Evolutionary conservation across 2,113 vertebrate genomes (phyloP).

Genomic region (Baryphthengus martii): DNA sequence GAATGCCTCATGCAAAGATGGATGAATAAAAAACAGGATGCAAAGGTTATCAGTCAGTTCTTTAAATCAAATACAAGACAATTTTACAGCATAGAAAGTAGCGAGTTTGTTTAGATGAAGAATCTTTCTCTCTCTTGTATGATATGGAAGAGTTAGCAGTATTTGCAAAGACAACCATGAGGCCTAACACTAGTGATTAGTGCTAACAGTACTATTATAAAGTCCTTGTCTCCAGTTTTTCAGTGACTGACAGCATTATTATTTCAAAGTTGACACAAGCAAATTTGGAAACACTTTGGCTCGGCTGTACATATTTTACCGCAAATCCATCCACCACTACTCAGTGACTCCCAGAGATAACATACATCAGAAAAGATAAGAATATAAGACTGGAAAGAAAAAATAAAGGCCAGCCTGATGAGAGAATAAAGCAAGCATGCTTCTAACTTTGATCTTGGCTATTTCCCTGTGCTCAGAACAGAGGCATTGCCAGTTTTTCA

Average conservation of each 20-base stretch:
- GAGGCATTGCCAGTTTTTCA: neutral
- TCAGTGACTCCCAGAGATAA: neutral
- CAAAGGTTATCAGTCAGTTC: neutral
- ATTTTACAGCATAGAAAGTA: neutral
- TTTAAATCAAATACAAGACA: neutral
- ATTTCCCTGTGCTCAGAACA: neutral
- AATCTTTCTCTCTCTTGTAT: neutral
- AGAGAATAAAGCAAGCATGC: neutral
- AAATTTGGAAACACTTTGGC: neutral
- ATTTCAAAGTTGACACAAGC: neutral
- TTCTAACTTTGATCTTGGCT: neutral
- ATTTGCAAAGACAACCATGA: neutral
- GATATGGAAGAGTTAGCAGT: neutral
- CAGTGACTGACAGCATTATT: neutral
- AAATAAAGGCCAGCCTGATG: neutral
- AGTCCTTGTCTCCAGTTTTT: neutral
- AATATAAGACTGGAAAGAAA: neutral
- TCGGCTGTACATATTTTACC: neutral
- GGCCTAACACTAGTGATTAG: neutral
- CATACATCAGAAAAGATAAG: neutral
- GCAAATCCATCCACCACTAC: neutral
- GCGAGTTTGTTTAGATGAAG: neutral
- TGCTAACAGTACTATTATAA: neutral
- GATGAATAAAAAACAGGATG: neutral
- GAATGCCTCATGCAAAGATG: neutral